A percentile compares a stretch with the other conserved stretches of the same genome.
Evolutionary conservation across 2,113 vertebrate genomes (phyloP).

Genomic region (Riparia riparia): DNA sequence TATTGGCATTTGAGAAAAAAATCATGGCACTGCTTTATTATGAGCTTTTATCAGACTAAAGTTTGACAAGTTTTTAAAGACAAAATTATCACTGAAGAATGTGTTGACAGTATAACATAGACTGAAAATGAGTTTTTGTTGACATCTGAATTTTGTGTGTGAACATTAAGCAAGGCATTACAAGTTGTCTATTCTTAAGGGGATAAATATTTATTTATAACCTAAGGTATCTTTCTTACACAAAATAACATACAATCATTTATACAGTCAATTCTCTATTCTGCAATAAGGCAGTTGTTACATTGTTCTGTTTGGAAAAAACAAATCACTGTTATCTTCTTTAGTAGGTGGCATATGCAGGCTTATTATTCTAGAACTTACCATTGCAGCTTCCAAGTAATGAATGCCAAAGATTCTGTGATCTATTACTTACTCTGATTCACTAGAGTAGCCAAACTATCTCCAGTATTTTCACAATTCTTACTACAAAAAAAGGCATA

Average conservation of each 20-base stretch:
- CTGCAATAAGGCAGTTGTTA: slow-evolving; percentile 30
- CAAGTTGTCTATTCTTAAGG: slow-evolving; percentile 25
- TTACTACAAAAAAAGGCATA: slow-evolving; percentile 39
- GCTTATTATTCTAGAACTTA: slow-evolving; percentile 48
- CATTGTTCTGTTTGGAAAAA: background rate
- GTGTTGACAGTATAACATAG: background rate
- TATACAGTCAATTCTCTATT: slow-evolving; percentile 49
- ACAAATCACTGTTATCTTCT: background rate
- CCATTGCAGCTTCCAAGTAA: slow-evolving; percentile 3
- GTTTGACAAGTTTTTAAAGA: slow-evolving; percentile 4
- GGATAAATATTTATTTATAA: slow-evolving; percentile 74
- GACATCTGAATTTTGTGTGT: background rate
- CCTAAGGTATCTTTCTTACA: slow-evolving; percentile 46
- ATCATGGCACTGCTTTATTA: slow-evolving; percentile 21
- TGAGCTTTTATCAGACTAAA: background rate
- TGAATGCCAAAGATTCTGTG: background rate
- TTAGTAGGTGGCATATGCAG: background rate
- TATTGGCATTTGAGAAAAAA: background rate
- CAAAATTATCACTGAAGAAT: background rate
- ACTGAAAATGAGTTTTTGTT: background rate
- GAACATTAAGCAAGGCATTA: slow-evolving; percentile 37
- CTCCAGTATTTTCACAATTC: slow-evolving; percentile 7
- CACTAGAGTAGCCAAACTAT: background rate
- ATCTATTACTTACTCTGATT: slow-evolving; percentile 4
- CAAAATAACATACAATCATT: slow-evolving; percentile 52